These are phyloP conservation scores for Nowickia ferox DNA, from an alignment of 2,888 invertebrate genomes.

Conservation along the genomic window DNA sequence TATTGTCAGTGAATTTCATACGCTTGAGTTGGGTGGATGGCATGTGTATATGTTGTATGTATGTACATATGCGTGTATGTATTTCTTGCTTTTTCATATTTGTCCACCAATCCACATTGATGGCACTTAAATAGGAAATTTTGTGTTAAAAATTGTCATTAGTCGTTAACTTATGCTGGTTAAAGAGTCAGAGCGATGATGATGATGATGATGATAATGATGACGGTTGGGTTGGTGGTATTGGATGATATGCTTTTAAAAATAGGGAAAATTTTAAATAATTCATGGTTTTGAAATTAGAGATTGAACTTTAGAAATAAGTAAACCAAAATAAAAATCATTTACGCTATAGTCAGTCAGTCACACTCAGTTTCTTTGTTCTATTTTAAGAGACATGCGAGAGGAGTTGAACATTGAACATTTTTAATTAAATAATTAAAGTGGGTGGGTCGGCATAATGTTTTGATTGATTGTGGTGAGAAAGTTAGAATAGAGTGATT, in stretches of 20 bases:
- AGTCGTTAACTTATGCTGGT: conserved; percentile 58
- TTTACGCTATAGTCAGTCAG: not conserved
- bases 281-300: conserved; percentile 29
- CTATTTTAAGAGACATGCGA: conserved; percentile 9
- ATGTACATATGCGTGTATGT: no score
- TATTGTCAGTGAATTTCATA: conserved; percentile 45
- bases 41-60: no score
- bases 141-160: conserved; percentile 51
- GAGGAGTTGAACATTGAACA: not conserved
- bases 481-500: not conserved
- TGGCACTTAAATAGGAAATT: conserved; percentile 55
- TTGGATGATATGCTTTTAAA: not conserved
- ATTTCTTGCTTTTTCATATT: conserved; percentile 4
- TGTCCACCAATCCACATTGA: conserved; percentile 29
- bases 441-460: conserved; percentile 32
- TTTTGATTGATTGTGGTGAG: conserved; percentile 40
- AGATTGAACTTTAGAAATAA: conserved; percentile 37
- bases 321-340: not conserved
- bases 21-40: conserved; percentile 1
- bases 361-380: not conserved
- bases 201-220: not conserved
- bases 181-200: not conserved
- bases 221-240: not conserved
- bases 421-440: conserved; percentile 9
- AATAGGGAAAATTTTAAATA: not conserved